Conservation (phyloP, 2,113 vertebrate species). For the Rallus limicola region DNA sequence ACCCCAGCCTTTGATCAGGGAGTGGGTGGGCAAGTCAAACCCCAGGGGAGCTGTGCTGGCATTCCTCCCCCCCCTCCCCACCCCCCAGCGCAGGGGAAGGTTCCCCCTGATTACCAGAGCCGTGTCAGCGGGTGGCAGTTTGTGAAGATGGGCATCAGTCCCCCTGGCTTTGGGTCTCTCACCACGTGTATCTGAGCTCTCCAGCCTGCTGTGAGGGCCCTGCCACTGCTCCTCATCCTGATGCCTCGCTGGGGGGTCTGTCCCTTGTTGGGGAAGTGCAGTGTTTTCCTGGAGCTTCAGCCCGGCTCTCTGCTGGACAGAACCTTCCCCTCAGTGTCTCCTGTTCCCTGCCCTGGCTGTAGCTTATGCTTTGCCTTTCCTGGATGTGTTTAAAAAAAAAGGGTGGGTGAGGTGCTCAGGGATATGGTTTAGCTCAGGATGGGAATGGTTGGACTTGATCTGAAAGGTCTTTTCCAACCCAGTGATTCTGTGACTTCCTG, state of each 20-base stretch:
- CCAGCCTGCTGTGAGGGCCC: neutral
- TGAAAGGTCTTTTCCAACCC: too few species aligned
- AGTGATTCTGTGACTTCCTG: neutral
- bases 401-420: too few species aligned
- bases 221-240: rapidly evolving
- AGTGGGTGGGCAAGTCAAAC: neutral
- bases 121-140: neutral
- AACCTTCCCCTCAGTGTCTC: too few species aligned
- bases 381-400: too few species aligned
- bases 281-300: neutral
- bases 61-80: neutral
- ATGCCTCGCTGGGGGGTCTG: rapidly evolving
- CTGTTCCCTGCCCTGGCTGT: too few species aligned
- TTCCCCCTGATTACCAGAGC: neutral
- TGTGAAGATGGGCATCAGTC: neutral
- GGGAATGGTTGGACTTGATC: too few species aligned
- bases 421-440: too few species aligned
- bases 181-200: neutral
- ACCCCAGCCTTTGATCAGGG: neutral
- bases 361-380: neutral
- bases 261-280: neutral
- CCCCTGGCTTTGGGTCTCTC: neutral
- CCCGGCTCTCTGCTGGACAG: neutral
- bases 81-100: neutral
- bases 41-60: neutral